Evolutionary conservation across 2,888 invertebrate species (phyloP).

Genomic region (Sicus ferrugineus): DNA sequence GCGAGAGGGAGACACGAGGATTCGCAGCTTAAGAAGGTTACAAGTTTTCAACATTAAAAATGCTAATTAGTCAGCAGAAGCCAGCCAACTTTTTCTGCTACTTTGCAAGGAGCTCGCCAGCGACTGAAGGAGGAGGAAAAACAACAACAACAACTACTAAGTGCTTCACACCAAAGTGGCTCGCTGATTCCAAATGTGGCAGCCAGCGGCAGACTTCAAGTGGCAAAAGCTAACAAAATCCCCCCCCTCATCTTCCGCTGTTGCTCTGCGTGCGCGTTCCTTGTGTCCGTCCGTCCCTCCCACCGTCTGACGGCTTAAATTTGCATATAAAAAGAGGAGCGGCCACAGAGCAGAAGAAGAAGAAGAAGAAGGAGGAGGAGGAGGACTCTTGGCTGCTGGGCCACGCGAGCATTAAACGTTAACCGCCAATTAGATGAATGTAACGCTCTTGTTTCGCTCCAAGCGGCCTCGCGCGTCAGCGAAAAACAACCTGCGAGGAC

Average conservation of each 20-base stretch:
- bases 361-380: too few relatives aligned
- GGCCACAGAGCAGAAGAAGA: too few relatives aligned
- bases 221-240: conserved; percentile 21
- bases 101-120: background rate
- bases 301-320: conserved; percentile 34
- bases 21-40: conserved; percentile 41
- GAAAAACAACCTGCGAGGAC: conserved; percentile 34
- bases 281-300: conserved; percentile 15
- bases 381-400: background rate
- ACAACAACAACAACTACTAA: conserved; percentile 9
- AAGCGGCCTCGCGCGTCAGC: conserved; percentile 7
- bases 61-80: conserved; percentile 51
- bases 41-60: conserved; percentile 56
- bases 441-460: conserved; percentile 47
- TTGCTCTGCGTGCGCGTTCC: background rate
- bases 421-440: conserved; percentile 65
- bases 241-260: conserved; percentile 16
- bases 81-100: conserved; percentile 10
- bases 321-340: conserved; percentile 39
- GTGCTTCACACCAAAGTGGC: background rate
- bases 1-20: background rate
- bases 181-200: background rate
- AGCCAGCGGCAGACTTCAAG: conserved; percentile 29
- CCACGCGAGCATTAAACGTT: conserved; percentile 58
- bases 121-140: background rate